Conservation (phyloP, 2,888 invertebrate species). For the Bembecia ichneumoniformis region DNA sequence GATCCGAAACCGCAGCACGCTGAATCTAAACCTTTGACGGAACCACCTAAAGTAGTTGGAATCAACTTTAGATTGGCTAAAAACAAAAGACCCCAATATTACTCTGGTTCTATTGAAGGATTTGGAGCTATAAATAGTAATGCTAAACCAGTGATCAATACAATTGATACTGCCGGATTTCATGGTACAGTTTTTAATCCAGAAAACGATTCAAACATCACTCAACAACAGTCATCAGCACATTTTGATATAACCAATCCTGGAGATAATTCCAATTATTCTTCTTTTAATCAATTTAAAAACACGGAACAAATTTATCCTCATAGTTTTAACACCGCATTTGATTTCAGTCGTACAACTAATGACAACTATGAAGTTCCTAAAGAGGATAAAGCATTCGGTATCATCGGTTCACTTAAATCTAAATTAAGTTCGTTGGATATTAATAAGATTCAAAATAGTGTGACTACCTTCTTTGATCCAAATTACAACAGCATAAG, state of each 20-base stretch:
- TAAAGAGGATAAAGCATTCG: constrained; percentile 45
- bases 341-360: constrained; percentile 48
- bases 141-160: constrained; percentile 37
- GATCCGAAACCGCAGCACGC: background rate
- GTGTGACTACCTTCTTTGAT: constrained; percentile 63
- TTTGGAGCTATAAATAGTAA: constrained; percentile 52
- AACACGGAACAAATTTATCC: constrained; percentile 15
- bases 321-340: constrained; percentile 35
- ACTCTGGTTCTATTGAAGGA: constrained; percentile 62
- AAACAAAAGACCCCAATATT: constrained; percentile 60
- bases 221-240: constrained; percentile 17
- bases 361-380: constrained; percentile 33
- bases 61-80: constrained; percentile 46
- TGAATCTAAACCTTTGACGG: constrained; percentile 24
- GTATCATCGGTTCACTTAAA: constrained; percentile 61
- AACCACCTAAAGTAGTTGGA: constrained; percentile 49
- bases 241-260: constrained; percentile 25
- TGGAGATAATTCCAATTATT: constrained; percentile 11
- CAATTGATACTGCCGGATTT: background rate
- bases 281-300: constrained; percentile 12
- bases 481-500: constrained; percentile 47
- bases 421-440: constrained; percentile 57
- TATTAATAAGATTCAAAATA: constrained; percentile 61
- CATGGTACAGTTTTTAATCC: constrained; percentile 2
- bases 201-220: constrained; percentile 10